phyloP scores from a whole-genome alignment of 1,140 invertebrate genomes.

The Heliconius melpomene region DNA sequence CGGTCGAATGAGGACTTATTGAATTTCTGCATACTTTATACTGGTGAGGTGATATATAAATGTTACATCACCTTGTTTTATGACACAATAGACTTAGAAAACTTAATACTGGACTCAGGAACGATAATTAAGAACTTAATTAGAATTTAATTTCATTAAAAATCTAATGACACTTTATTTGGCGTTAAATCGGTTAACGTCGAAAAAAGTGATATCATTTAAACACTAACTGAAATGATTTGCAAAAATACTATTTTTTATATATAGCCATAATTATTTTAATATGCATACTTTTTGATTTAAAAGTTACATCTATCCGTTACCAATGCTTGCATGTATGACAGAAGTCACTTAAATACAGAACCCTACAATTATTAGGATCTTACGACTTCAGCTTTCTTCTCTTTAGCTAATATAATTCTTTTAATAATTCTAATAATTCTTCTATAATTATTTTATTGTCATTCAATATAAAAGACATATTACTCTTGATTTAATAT shows the following conservation, averaged over 20 bases:
- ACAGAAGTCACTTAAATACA: background rate
- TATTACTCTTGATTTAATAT: slow-evolving; percentile 31
- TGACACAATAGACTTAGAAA: background rate
- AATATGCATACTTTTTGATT: too few species aligned
- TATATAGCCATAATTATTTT: too few species aligned
- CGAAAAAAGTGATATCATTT: too few species aligned
- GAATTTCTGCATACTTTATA: background rate
- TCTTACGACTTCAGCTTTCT: background rate
- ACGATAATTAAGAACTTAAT: background rate
- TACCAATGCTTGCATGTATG: too few species aligned
- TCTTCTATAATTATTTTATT: background rate
- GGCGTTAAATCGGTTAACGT: background rate
- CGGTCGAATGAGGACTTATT: background rate
- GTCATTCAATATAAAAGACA: background rate
- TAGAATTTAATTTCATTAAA: too few species aligned
- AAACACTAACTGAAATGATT: too few species aligned
- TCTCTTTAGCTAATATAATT: too few species aligned
- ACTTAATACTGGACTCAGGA: background rate
- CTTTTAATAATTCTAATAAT: too few species aligned
- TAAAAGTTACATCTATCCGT: too few species aligned
- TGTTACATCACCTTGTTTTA: background rate
- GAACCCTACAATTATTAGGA: background rate
- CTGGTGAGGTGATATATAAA: background rate
- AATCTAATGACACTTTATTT: background rate
- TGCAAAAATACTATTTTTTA: too few species aligned